Base-by-base conservation (phyloP, 2,113 vertebrate genomes). In the Tretioscincus oriximinensis region DNA sequence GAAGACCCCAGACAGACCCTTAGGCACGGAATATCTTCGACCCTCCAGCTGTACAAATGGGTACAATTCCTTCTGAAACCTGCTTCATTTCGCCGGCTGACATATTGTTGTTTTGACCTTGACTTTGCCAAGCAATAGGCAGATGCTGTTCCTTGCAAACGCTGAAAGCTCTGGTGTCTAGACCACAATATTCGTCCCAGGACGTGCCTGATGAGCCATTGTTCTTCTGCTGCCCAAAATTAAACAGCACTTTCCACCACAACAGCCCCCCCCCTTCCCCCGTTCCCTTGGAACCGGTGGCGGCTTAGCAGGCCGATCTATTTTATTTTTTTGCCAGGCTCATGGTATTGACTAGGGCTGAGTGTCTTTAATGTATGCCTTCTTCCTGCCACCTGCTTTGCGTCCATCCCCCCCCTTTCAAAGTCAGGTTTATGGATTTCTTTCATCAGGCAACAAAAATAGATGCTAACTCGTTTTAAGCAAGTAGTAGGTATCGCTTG, bases 31-130 rank as follows among this genome's bases (percentile, higher is more conserved):
- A 14, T 26, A 47, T 24, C 60, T 47, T 63, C 9, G 9, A 83
- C 81, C 72, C 85, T 81, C 87, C 81, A 71, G 77, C 84, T 86
- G 87, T 82, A 87, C 76, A 87, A 82, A 66, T 83, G 75, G 28
- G 63, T 87, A 82, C 79, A n/a, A n/a, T n/a, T n/a, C 76, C 87
- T 83, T 87, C 88, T 82, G 72, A 77, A 75, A 61, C 79, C 49
- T 8, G 54, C 84, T 54, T 84, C 71, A 68, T 91, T 82, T 22
- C 87, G 31, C 83, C 61, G 74, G 77, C 73, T 70, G 82, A 58
- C 47, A 68, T 76, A 81, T 70, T 1, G 18, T 0, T 75, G 82
- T 51, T 81, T 26, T 20, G 51, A 28, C 61, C 61, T 83, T 82
- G 77, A 78, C 68, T 76, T 69, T 70, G 69, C 77, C 79, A 45